Evolutionary conservation across 2,113 vertebrate genomes (phyloP).

Genomic region (Raja brachyura): DNA sequence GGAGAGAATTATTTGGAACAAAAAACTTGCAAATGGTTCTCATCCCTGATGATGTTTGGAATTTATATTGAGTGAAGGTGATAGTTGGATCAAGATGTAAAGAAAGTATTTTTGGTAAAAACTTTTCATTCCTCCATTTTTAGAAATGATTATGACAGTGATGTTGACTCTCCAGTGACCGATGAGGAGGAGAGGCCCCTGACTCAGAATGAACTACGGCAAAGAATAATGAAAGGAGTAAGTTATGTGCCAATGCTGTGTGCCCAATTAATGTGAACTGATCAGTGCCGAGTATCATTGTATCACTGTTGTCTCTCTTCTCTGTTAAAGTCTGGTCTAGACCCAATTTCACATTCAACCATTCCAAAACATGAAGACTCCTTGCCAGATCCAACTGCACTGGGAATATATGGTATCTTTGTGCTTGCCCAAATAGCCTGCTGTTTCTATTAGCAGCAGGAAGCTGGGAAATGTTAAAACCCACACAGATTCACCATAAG

Average conservation of each 20-base stretch:
- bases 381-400: not conserved
- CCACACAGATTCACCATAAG: not conserved
- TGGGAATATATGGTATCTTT: not conserved
- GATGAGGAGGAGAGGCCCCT: conserved; percentile 63
- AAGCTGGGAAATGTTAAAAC: not conserved
- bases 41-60: not conserved
- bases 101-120: not conserved
- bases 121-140: not conserved
- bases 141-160: conserved; percentile 52
- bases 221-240: conserved; percentile 56
- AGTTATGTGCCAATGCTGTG: conserved; percentile 36
- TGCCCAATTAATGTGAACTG: not conserved
- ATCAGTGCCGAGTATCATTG: not conserved
- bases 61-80: not conserved
- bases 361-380: not conserved
- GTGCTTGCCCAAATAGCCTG: not conserved
- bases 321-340: not conserved
- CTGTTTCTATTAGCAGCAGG: not conserved
- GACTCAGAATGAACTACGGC: conserved; percentile 59
- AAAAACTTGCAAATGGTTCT: not conserved
- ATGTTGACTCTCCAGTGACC: conserved; percentile 48
- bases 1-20: not conserved
- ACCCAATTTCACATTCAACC: not conserved
- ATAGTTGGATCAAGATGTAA: not conserved
- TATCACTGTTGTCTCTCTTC: too few species aligned